Base-by-base conservation (phyloP, 2,888 invertebrate species). In the Dryobota labecula region DNA sequence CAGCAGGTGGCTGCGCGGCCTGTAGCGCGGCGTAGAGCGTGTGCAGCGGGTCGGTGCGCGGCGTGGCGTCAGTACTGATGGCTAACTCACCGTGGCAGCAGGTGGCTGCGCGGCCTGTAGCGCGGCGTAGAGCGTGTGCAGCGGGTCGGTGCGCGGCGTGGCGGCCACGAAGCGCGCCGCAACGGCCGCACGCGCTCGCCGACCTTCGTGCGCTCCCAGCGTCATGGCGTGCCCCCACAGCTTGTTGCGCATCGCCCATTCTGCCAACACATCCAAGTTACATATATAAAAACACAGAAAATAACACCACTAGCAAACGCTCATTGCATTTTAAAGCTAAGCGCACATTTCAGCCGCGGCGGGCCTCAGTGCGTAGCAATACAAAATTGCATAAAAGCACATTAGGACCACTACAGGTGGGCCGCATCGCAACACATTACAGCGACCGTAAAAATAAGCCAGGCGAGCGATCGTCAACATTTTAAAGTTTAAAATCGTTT, bases 141-240 rank as follows among this genome's bases (percentile, higher is more conserved):
- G 94, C 33, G 99, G 99, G 96, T 99, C 99, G 89, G 97, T 97
- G 89, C 97, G 96, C 20, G 98, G 96, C 91, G 99, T 96, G 75
- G 98, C 97, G 90, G 98, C 98, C 68, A 99, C 97, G 95, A 99
- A 99, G 89, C 99, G 97, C 89, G 98, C 98, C 97, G 98, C 97
- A 18, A 99, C 98, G 84, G 97, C 97, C 2, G 98, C 98, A 89
- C 99, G 98, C 18, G 98, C 97, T 84, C 98, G 97, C 83, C 98
- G 97, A 0, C 57, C 93, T 85, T 0, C 75, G 95, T 98, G 96
- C 96, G 98, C 98, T 67, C 99, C 98, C 90, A 99, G 96, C 93
- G 98, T 98, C 88, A 99, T 96, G 70, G 99, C 99, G 95, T 99
- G 99, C 0, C 99, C 99, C 99, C 99, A 99, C 77, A 99, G 96